Conservation (phyloP, 2,113 vertebrate species). For the Natator depressus region DNA sequence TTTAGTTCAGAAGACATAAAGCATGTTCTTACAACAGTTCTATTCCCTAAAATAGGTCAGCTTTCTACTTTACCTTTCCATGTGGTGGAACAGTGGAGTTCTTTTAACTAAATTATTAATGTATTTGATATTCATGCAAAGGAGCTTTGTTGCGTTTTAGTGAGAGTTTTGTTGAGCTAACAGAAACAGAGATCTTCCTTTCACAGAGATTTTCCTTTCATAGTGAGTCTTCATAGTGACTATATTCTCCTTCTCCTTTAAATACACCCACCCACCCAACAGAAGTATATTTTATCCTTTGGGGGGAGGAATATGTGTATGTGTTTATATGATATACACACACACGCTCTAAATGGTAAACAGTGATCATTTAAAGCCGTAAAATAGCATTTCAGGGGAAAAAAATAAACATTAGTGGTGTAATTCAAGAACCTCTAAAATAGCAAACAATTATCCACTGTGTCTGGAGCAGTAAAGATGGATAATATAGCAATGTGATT, state of each 20-base stretch:
- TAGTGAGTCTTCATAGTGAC: not conserved
- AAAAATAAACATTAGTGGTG: not conserved
- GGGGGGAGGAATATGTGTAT: not conserved
- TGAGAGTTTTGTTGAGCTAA: constrained; percentile 16
- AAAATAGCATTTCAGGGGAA: not conserved
- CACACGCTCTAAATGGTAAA: not conserved
- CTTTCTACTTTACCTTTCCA: constrained; percentile 23
- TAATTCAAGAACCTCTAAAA: constrained; percentile 51
- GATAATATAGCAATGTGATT: constrained; percentile 69
- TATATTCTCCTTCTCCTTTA: not conserved
- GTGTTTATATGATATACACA: not conserved
- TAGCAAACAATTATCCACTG: constrained; percentile 58
- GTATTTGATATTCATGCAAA: not conserved
- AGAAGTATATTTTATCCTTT: constrained; percentile 2
- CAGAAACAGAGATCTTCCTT: not conserved
- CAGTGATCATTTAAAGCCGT: constrained; percentile 35
- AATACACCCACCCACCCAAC: not conserved
- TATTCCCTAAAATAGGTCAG: constrained; percentile 20
- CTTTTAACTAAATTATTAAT: constrained; percentile 30
- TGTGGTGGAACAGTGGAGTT: not conserved
- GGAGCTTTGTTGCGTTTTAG: not conserved
- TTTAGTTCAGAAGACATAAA: not conserved
- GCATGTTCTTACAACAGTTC: not conserved
- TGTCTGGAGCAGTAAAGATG: constrained; percentile 50
- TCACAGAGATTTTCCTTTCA: constrained; percentile 11